Conservation (phyloP, 1,140 invertebrate genomes). For the Hylaeus volcanicus region DNA sequence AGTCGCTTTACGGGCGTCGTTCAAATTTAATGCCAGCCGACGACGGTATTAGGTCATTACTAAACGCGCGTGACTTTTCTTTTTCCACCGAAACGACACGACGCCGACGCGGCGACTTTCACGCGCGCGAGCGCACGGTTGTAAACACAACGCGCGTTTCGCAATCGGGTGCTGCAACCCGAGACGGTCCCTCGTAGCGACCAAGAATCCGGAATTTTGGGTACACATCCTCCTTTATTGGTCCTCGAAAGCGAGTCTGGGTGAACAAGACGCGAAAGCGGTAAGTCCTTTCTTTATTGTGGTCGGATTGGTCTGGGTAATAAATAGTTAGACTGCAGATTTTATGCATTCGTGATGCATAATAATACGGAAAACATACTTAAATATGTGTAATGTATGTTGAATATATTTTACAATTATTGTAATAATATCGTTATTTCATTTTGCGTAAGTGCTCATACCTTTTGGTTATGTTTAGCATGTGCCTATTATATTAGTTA, state of each 20-base stretch:
- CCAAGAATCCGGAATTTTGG: slow-evolving; percentile 23
- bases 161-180: slow-evolving; percentile 26
- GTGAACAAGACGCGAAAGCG: too few relatives aligned
- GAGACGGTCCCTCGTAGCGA: neutral
- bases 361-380: too few relatives aligned
- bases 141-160: slow-evolving; percentile 42
- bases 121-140: slow-evolving; percentile 48
- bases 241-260: neutral
- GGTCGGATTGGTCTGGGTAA: too few relatives aligned
- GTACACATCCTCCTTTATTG: neutral
- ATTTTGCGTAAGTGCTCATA: too few relatives aligned
- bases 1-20: slow-evolving; percentile 5
- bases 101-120: slow-evolving; percentile 39
- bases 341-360: too few relatives aligned
- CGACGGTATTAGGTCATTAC: slow-evolving; percentile 40
- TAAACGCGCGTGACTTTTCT: slow-evolving; percentile 23
- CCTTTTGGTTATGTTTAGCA: too few relatives aligned
- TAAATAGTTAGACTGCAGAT: too few relatives aligned
- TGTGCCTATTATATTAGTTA: too few relatives aligned
- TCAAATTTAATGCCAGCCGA: slow-evolving; percentile 43
- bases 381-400: too few relatives aligned
- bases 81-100: neutral
- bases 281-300: too few relatives aligned
- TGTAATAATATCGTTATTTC: too few relatives aligned
- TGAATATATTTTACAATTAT: too few relatives aligned